Base-by-base conservation (phyloP, 2,888 invertebrate genomes). In the Electrophaes corylata region DNA sequence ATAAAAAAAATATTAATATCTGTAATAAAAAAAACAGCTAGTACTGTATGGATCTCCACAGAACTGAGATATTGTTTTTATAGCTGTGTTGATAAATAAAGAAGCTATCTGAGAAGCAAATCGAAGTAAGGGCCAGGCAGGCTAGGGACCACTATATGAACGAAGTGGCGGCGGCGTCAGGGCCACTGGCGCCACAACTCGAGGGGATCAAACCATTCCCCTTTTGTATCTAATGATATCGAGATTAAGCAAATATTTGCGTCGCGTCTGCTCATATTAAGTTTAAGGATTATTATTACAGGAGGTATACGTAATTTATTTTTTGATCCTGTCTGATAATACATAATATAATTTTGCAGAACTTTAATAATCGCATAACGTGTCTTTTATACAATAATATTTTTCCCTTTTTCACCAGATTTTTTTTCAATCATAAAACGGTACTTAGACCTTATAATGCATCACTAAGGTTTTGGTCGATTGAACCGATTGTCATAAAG, bases 71-170 rank as follows among this genome's bases (percentile, higher is more conserved):
- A 41, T 18, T 10, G 29, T 41, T 23, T 19, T 14, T 31, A 12
- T 20, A 20, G 20, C 3, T 4, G 4, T 20, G 3, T 20, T 20
- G 4, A 5, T 20, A 20, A 20, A 20, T 3, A 4, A 20, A 20
- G 20, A 35, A 3, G 41, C 16, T 53, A 31, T 45, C 45, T 39
- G n/a, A 12, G 12, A 29, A 23, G 45, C 12, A 18, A 53, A 46
- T 46, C 31, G 67, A 63, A 57, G 53, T 59, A 58, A 66, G 60
- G 54, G 58, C 51, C 51, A 20, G 35, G 23, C 55, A 43, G 54
- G 43, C 45, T 69, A 71, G 69, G 72, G 72, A 72, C 67, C 70
- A 69, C 61, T 67, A 64, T 74, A 72, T 81, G 79, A 68, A 76
- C 76, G 75, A 79, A 49, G 40, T 55, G 43, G 55, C 50, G 78